Evolutionary conservation across 2,113 vertebrate species (phyloP), one percentile per base, ranked within the genome.

Genomic region (Sigmodon hispidus): DNA sequence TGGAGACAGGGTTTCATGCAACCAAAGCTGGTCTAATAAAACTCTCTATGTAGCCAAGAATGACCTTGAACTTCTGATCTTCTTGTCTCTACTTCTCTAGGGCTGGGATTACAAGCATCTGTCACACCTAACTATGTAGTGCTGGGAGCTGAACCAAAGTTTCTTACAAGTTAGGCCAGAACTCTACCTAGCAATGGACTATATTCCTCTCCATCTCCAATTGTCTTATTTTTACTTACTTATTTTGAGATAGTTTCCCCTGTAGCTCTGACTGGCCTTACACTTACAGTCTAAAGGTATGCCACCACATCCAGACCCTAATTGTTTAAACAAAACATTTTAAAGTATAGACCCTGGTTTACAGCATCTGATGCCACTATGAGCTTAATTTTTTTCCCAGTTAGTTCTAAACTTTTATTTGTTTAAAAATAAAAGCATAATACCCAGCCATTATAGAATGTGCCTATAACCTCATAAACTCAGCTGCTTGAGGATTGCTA

Each of bases 371-470:
- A 81, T n/a, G 72, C 70, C 59, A 61, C 6, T 45, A 29, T 75
- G 75, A 75, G 48, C 43, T 67, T 52, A 36, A 85, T 77, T 90
- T 7, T 65, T n/a, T 31, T 29, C 22, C 12, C 40, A 73, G 5
- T 48, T 2, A 67, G 63, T 81, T 88, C 34, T 67, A 31, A 90
- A 81, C 29, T 34, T 55, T 24, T 90, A 77, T 43, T 36, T 69
- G 85, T 65, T 93, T 92, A 57, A 63, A 94, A 94, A 83, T 31
- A 31, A 85, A 67, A 48, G 11, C 21, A 84, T 21, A 43, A 34
- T 59, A 59, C 10, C 40, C 16, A 48, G 11, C 24, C 15, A 17
- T n/a, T 45, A 65, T 6, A 59, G 52, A 17, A 36, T 8, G 31
- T 57, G 36, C 22, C 89, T 84, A 26, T 48, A 59, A 52, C 7